phyloP scores from a whole-genome alignment of 2,888 invertebrate species.

The Erebia epiphron region DNA sequence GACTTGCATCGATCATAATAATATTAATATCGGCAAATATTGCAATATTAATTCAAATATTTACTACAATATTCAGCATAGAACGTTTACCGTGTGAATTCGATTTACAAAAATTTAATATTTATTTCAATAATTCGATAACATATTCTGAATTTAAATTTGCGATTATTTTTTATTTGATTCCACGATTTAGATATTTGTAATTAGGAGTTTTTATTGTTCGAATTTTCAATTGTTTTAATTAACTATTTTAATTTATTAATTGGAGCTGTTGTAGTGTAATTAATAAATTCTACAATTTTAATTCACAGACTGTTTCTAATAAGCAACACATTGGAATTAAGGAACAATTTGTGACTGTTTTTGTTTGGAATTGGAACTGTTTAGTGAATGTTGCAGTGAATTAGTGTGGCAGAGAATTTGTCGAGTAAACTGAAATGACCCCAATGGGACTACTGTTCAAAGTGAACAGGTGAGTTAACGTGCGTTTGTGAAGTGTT shows the following conservation, averaged over 20 bases:
- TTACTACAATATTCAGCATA: background rate
- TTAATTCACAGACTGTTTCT: background rate
- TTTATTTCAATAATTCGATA: background rate
- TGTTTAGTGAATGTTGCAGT: slow-evolving; percentile 28
- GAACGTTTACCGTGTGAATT: background rate
- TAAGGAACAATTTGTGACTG: slow-evolving; percentile 1
- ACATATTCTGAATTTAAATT: slow-evolving; percentile 3
- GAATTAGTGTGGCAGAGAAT: slow-evolving; percentile 49
- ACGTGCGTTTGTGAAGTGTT: slow-evolving; percentile 23
- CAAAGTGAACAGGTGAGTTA: slow-evolving; percentile 83
- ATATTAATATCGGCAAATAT: background rate
- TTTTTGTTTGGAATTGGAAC: slow-evolving; percentile 6
- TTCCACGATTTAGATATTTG: background rate
- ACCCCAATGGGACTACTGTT: slow-evolving; percentile 84
- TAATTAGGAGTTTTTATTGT: background rate
- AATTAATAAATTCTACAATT: background rate
- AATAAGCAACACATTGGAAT: background rate
- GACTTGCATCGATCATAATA: slow-evolving; percentile 47
- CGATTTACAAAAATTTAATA: background rate
- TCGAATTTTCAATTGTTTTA: background rate
- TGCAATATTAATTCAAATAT: background rate
- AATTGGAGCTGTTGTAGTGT: background rate
- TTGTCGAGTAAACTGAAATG: slow-evolving; percentile 62
- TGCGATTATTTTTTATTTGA: background rate
- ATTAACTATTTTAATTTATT: background rate